phyloP scores from a whole-genome alignment of 1,140 invertebrate genomes.

The Ostrea denselamellosa region DNA sequence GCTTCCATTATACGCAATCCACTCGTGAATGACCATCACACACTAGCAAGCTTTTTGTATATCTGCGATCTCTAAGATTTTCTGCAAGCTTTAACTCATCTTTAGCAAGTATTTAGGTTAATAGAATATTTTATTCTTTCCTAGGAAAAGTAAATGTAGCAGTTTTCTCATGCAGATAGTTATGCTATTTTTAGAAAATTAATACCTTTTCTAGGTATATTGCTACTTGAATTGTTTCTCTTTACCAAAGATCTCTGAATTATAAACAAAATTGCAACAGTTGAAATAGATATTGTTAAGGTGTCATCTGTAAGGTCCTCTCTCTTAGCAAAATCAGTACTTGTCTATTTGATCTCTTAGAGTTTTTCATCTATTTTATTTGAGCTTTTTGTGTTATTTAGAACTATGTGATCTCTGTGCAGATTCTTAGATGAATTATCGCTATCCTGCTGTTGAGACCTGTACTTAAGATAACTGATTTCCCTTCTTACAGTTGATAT shows the following conservation, averaged over 20 bases:
- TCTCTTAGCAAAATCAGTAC: too few relatives aligned
- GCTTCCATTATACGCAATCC: conserved; percentile 31
- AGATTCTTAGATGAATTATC: background rate
- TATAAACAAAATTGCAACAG: too few relatives aligned
- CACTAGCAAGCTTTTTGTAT: background rate
- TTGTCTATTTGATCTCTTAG: background rate
- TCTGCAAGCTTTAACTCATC: background rate
- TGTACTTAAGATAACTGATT: background rate
- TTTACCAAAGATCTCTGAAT: too few relatives aligned
- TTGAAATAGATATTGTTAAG: too few relatives aligned
- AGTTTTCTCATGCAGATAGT: background rate
- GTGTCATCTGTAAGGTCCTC: too few relatives aligned
- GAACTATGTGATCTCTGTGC: background rate
- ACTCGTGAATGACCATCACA: conserved; percentile 15
- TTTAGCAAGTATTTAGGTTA: background rate
- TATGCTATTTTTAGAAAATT: background rate
- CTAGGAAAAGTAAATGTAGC: background rate
- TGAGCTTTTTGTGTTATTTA: background rate
- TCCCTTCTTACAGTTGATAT: background rate
- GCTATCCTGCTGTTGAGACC: background rate
- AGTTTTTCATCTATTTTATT: background rate
- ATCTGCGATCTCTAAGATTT: conserved; percentile 23
- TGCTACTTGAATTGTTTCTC: background rate
- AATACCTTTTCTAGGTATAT: background rate
- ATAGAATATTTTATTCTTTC: background rate